phyloP scores from a whole-genome alignment of 1,140 invertebrate genomes.

The Neodiprion pinetum region DNA sequence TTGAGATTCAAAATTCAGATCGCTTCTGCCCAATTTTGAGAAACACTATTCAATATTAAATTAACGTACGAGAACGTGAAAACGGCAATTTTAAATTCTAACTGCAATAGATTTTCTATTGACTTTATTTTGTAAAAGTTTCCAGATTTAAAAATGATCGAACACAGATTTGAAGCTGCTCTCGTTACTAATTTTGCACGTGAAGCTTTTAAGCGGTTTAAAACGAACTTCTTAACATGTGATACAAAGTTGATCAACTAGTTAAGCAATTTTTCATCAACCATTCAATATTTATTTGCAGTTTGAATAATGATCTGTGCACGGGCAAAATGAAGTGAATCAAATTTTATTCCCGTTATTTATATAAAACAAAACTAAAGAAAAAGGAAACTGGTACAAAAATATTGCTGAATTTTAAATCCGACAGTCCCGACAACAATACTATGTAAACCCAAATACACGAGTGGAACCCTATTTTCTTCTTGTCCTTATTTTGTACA shows the following conservation, averaged over 20 bases:
- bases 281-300: neutral
- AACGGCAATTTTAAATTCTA: no score
- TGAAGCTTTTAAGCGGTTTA: neutral
- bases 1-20: no score
- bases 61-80: no score
- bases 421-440: no score
- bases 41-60: no score
- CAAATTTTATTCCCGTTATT: neutral
- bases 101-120: no score
- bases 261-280: neutral
- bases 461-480: constrained; percentile 18
- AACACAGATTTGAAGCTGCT: neutral
- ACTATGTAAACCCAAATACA: neutral
- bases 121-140: no score
- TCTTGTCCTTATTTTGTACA: constrained; percentile 34
- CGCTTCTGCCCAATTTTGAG: no score
- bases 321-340: neutral
- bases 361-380: no score
- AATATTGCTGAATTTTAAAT: no score
- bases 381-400: no score
- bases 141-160: neutral
- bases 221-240: neutral
- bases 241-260: neutral
- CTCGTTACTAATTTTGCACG: neutral
- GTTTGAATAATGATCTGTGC: neutral